phyloP scores from a whole-genome alignment of 2,113 vertebrate genomes.

The Octodon degus region DNA sequence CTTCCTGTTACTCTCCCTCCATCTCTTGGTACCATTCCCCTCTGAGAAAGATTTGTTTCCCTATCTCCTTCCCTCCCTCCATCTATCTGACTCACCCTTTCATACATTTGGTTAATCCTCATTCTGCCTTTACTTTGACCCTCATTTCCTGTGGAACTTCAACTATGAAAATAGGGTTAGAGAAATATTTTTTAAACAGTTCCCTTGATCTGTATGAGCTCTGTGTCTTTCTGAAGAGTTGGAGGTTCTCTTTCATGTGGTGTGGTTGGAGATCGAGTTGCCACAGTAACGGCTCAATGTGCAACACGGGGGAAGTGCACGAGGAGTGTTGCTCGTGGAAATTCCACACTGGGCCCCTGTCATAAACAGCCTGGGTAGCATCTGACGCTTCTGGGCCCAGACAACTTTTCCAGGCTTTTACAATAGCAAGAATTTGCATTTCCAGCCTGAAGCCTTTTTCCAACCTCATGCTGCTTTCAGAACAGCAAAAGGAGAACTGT shows the following conservation, averaged over 20 bases:
- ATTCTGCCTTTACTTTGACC: not conserved
- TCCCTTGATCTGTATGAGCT: slow-evolving; percentile 23
- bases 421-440: not conserved
- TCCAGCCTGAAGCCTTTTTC: not conserved
- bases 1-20: not conserved
- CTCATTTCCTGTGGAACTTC: slow-evolving; percentile 2
- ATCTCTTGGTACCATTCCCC: not conserved
- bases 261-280: slow-evolving; percentile 54
- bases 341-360: not conserved
- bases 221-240: slow-evolving; percentile 13
- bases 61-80: not conserved
- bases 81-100: not conserved
- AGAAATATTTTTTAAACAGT: slow-evolving; percentile 33
- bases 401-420: not conserved
- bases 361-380: not conserved
- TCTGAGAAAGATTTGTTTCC: not conserved
- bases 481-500: not conserved
- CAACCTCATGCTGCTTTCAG: slow-evolving; percentile 1
- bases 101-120: not conserved
- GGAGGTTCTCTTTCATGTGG: slow-evolving; percentile 40
- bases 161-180: not conserved
- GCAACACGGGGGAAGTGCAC: not conserved
- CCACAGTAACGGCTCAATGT: slow-evolving; percentile 30
- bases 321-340: not conserved
- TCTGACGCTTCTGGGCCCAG: slow-evolving; percentile 26